Percentiles rank a stretch among this genome's conserved stretches.
phyloP scores from a whole-genome alignment of 2,113 vertebrate genomes.

The Oncorhynchus mykiss region DNA sequence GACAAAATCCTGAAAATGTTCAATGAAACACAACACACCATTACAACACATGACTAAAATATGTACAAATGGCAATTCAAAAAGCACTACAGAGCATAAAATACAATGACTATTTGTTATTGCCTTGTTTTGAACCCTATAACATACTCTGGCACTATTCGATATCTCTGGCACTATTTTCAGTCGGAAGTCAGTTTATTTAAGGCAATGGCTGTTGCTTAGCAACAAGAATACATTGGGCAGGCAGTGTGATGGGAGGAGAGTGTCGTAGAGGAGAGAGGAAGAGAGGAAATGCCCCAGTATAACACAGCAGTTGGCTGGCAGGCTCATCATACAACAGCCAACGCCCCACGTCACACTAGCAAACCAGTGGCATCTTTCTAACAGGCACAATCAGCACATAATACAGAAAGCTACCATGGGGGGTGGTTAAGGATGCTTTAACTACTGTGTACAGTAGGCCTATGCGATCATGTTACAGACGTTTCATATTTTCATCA shows the following conservation, averaged over 20 bases:
- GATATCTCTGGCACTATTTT: slow-evolving; percentile 64
- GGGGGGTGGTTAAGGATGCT: neutral
- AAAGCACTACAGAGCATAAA: slow-evolving; percentile 32
- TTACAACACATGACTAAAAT: neutral
- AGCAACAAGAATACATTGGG: slow-evolving; percentile 71
- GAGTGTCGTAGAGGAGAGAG: slow-evolving; percentile 61
- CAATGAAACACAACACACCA: neutral
- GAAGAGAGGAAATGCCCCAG: slow-evolving; percentile 58
- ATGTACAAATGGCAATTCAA: slow-evolving; percentile 12
- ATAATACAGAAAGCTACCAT: slow-evolving; percentile 30
- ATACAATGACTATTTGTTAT: slow-evolving; percentile 47
- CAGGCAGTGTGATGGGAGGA: slow-evolving; percentile 32
- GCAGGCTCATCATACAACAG: slow-evolving; percentile 42
- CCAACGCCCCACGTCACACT: slow-evolving; percentile 69
- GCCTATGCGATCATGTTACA: neutral
- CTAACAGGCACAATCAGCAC: slow-evolving; percentile 45
- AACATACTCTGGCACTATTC: slow-evolving; percentile 31
- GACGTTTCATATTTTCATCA: neutral
- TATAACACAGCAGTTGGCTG: slow-evolving; percentile 44
- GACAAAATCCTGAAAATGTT: neutral
- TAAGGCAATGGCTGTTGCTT: slow-evolving; percentile 78
- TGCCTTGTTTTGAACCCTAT: slow-evolving; percentile 70
- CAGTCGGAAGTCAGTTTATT: slow-evolving; percentile 69
- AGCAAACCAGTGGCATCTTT: slow-evolving; percentile 47
- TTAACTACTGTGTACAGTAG: neutral